These are phyloP conservation scores for Nylanderia fulva DNA, from an alignment of 1,140 invertebrate species.

Conservation along the genomic window DNA sequence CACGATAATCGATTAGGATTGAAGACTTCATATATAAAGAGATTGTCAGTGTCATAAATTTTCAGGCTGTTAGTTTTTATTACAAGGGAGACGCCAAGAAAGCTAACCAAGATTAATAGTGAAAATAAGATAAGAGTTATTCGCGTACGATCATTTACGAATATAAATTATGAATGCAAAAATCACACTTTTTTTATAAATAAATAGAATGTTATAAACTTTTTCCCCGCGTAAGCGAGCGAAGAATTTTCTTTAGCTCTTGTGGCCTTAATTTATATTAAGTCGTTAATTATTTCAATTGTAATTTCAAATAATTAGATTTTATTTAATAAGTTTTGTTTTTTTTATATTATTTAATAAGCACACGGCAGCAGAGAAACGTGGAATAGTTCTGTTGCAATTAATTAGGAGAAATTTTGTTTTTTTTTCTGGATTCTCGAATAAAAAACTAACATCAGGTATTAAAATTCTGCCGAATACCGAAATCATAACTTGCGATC, in stretches of 20 bases:
- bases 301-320: neutral
- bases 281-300: conserved; percentile 10
- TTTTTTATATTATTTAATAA: conserved; percentile 2
- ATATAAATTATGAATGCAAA: neutral
- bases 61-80: conserved; percentile 5
- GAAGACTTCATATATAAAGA: neutral
- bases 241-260: neutral
- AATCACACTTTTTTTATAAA: neutral
- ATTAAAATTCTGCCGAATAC: neutral
- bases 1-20: conserved; percentile 5
- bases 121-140: neutral
- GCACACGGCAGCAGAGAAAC: neutral
- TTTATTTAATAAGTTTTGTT: neutral
- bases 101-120: conserved; percentile 21
- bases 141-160: neutral
- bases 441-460: neutral
- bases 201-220: neutral
- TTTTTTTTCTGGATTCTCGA: neutral
- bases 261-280: neutral
- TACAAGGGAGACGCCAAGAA: conserved; percentile 11
- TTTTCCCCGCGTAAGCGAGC: too few relatives aligned
- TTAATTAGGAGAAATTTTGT: neutral
- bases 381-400: neutral
- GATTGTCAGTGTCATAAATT: conserved; percentile 16
- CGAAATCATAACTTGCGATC: neutral